Evolutionary conservation across 1,140 invertebrate genomes (phyloP), one percentile per base, ranked within the genome.

Genomic region (Brachionus sp.): DNA sequence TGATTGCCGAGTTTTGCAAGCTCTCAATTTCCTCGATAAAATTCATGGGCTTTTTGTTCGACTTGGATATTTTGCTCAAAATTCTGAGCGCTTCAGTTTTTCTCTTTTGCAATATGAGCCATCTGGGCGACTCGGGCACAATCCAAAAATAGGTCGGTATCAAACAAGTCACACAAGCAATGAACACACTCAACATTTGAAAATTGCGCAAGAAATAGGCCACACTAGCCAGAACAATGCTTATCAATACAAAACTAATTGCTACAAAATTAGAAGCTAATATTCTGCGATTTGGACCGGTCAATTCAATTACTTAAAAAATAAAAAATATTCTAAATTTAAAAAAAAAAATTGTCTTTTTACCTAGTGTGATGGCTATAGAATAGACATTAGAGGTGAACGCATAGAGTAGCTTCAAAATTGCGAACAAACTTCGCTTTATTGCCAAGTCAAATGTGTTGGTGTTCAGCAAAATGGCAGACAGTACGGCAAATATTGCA

Each of bases 71-170:
- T 35, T 66, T 57, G n/a, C 57, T n/a, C 25, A 80, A 44, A 29
- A 80, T 62, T 37, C n/a, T 29, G 25, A 33, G 39, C 6, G 77
- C 77, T 80, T 80, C 7, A 9, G 53, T 19, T 23, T 57, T 44
- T 80, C 16, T 37, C 37, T 44, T 23, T 16, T 80, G 33, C 12
- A 42, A 42, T 16, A 80, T 80, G 16, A 80, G 39, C 77, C 77
- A 80, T 44, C 77, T 39, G n/a, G 77, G 77, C 16, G 77, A 80
- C 16, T 80, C 77, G 7, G 77, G 77, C 39, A 80, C 77, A 29
- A 80, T 57, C 50, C 50, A 57, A 57, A 57, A 57, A 57, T 37
- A 57, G 3, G 50, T 23, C 50, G 50, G 50, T 19, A 57, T 57
- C 50, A 57, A 57, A 25, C 50, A 57, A 9, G 50, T 57, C n/a